These are phyloP conservation scores for Clavelina lepadiformis DNA, from an alignment of 23 tunicate species.

Conservation along the genomic window DNA sequence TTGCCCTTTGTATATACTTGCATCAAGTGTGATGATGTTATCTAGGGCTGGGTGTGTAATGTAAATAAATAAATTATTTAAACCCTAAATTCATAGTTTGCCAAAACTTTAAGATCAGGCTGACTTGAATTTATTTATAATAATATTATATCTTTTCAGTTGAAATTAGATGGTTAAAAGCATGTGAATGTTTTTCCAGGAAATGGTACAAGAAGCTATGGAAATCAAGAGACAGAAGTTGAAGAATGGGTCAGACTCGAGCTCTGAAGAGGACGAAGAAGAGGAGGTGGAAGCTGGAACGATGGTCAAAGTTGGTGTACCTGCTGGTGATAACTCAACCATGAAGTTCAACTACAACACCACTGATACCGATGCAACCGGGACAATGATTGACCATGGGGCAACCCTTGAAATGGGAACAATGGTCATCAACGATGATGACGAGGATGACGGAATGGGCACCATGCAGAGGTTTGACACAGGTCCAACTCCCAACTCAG, in stretches of 20 bases:
- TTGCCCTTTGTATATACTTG: too few relatives aligned
- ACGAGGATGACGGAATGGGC: constrained; percentile 54
- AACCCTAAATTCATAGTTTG: too few relatives aligned
- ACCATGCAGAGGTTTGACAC: constrained; percentile 84
- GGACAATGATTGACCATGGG: constrained; percentile 85
- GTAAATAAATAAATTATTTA: too few relatives aligned
- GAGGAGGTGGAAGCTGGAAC: constrained; percentile 70
- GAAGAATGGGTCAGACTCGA: constrained; percentile 36
- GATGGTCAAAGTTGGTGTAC: constrained; percentile 40
- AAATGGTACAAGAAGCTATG: constrained; percentile 95
- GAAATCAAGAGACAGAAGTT: constrained; percentile 73
- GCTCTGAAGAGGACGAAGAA: constrained; percentile 63
- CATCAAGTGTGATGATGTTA: too few relatives aligned
- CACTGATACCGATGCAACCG: constrained; percentile 41
- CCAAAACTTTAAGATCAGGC: too few relatives aligned
- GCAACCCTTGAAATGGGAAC: constrained; percentile 73
- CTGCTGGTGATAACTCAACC: constrained; percentile 33
- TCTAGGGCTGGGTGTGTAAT: too few relatives aligned
- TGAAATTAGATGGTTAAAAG: too few relatives aligned
- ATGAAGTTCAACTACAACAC: constrained; percentile 31
- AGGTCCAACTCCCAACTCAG: constrained; percentile 48
- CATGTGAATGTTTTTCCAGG: constrained; percentile 30
- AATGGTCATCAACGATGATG: constrained; percentile 84
- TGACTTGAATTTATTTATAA: too few relatives aligned
- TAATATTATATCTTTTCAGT: too few relatives aligned